Conservation (phyloP, 2,797 vertebrate genomes). For the Chrysolophus pictus region DNA sequence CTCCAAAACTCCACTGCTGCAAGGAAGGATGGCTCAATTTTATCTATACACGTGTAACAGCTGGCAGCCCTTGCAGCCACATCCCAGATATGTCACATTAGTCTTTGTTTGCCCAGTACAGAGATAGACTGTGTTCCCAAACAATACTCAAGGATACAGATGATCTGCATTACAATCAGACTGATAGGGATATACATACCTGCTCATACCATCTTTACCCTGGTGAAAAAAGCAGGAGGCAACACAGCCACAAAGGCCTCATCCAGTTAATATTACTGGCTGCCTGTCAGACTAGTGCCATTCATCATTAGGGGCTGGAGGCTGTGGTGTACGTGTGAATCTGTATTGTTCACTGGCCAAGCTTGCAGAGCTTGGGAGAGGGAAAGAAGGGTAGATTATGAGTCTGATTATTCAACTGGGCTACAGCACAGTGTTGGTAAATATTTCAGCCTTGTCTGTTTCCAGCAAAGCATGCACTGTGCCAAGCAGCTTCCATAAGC, state of each 20-base stretch:
- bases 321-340: too few species aligned
- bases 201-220: neutral
- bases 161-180: neutral
- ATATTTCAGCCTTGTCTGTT: neutral
- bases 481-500: neutral
- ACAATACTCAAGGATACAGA: neutral
- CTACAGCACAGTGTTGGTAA: fast-evolving
- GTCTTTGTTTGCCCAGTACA: neutral
- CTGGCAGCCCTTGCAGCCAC: neutral
- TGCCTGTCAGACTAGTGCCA: neutral
- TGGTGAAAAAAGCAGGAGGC: neutral
- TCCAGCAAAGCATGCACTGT: neutral
- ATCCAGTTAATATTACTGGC: neutral
- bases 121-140: neutral
- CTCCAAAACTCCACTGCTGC: neutral
- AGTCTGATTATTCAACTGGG: neutral
- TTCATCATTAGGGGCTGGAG: neutral
- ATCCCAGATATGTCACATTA: neutral
- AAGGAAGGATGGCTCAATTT: neutral
- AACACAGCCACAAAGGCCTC: neutral
- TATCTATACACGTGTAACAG: neutral
- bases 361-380: neutral
- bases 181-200: neutral
- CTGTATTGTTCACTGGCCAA: neutral
- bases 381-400: neutral